Base-by-base conservation (phyloP, 2,888 invertebrate genomes). In the Phyllotreta cruciferae region DNA sequence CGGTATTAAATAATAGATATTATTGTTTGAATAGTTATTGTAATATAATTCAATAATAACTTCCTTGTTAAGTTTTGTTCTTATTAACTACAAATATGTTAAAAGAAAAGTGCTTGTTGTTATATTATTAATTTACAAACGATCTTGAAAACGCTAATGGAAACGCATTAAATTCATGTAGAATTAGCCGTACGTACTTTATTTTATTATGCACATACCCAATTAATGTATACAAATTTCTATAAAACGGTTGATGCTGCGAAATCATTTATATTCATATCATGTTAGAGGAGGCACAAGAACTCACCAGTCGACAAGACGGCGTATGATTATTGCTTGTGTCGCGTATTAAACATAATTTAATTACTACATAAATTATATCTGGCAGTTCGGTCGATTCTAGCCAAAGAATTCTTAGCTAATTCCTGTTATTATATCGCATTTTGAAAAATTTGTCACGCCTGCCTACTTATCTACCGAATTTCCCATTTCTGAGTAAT, bases 261-360 rank as follows among this genome's bases (percentile, higher is more conserved):
- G 14, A 24, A 44, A 10, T 14, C 7, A 44, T 44, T 44, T 44
- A 44, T 44, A 44, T 44, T 44, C 44, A 44, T 44, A 44, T 44
- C 44, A 44, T 44, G 44, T 44, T 7, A 14, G 11, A 7, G 44
- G 14, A 44, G 10, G 14, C 44, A 44, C 44, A 44, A 44, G 10
- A 44, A 44, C 44, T 44, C 44, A 44, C 44, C 44, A 44, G 10
- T 14, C 44, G 14, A n/a, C 44, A n/a, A 44, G 44, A 44, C 44
- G 44, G 14, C 14, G 44, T 14, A 44, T 44, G 44, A 44, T 44
- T 44, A 44, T 44, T 44, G 44, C 44, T 44, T 44, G 44, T 44
- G 44, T 44, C 10, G 44, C 10, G 44, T 7, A 44, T 44, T 44
- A 44, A 13, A n/a, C 44, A n/a, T 14, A n/a, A 44, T 44, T n/a